phyloP scores from a whole-genome alignment of 2,113 vertebrate species.

The Chaetura pelagica region DNA sequence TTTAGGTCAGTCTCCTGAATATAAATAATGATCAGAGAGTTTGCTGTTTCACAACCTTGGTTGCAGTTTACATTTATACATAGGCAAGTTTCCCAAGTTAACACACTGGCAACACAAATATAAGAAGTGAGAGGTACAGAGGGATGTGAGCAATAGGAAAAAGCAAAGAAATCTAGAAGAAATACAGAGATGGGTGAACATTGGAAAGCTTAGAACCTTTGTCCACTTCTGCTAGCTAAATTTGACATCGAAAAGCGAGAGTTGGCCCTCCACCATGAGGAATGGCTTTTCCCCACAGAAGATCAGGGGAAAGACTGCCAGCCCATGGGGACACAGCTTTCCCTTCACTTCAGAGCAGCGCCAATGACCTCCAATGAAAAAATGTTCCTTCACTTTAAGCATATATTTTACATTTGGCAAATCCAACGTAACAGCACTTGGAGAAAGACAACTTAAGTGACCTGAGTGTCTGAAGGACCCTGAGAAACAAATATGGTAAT shows the following conservation, averaged over 20 bases:
- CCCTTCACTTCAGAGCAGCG: neutral
- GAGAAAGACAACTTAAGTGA: neutral
- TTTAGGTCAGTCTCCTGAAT: neutral
- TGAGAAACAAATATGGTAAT: neutral
- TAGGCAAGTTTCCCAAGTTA: neutral
- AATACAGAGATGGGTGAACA: neutral
- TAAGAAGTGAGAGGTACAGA: neutral
- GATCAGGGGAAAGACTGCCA: neutral
- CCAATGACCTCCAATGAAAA: neutral
- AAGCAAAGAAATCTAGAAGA: neutral
- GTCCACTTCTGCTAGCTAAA: neutral
- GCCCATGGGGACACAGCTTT: neutral
- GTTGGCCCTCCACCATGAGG: neutral
- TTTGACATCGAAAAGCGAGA: neutral
- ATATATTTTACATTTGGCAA: neutral
- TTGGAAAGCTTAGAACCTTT: neutral
- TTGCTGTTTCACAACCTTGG: neutral
- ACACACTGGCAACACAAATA: neutral
- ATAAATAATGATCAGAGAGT: neutral
- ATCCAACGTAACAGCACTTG: neutral
- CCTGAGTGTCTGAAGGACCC: neutral
- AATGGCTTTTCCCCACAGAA: neutral
- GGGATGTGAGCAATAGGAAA: neutral
- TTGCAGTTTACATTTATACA: neutral
- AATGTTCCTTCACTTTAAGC: neutral